These are phyloP conservation scores for Sisor rabdophorus DNA, from an alignment of 2,113 vertebrate species.

Conservation along the genomic window DNA sequence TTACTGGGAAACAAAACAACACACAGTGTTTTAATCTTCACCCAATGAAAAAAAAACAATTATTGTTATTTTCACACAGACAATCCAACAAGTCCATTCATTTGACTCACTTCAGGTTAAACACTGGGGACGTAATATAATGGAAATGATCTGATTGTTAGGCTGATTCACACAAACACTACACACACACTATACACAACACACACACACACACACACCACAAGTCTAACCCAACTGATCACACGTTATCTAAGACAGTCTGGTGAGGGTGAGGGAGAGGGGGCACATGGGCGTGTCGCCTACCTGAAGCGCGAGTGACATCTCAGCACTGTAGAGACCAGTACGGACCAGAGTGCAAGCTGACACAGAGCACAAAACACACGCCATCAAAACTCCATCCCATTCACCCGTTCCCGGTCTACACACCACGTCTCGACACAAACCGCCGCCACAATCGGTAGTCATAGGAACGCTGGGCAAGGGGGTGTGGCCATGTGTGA, in stretches of 20 bases:
- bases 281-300: constrained; percentile 46
- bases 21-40: background rate
- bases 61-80: constrained; percentile 15
- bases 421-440: background rate
- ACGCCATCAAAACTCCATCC: background rate
- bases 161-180: constrained; percentile 9
- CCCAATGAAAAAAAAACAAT: background rate
- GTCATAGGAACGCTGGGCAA: no score
- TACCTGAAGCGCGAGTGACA: constrained; percentile 56
- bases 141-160: constrained; percentile 47
- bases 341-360: constrained; percentile 53
- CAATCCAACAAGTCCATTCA: constrained; percentile 43
- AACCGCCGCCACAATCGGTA: background rate
- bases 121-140: constrained; percentile 40
- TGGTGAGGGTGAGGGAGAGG: constrained; percentile 41
- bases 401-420: background rate
- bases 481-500: background rate
- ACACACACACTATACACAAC: constrained; percentile 10
- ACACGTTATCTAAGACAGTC: constrained; percentile 41
- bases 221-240: constrained; percentile 37
- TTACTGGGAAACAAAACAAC: constrained; percentile 12
- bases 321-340: constrained; percentile 55
- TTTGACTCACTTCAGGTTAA: constrained; percentile 47
- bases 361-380: constrained; percentile 39
- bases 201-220: constrained; percentile 20